phyloP scores from a whole-genome alignment of 2,797 vertebrate species.

The Astyanax mexicanus region DNA sequence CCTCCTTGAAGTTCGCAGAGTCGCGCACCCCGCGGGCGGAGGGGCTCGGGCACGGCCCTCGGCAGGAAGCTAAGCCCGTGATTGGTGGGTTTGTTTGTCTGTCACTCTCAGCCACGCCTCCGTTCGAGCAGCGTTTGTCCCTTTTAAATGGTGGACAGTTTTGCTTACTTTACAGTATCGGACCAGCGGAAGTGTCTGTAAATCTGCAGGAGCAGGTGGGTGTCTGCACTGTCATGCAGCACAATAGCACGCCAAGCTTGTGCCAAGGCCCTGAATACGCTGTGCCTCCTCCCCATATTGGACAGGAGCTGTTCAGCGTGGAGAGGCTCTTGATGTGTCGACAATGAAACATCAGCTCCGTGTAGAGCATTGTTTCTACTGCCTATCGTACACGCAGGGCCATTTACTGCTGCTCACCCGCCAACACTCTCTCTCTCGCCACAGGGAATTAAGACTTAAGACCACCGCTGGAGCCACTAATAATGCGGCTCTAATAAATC shows the following conservation, averaged over 20 bases:
- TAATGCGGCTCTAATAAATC: neutral
- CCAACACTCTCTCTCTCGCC: constrained; percentile 10
- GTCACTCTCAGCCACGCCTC: neutral
- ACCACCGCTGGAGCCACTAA: no score
- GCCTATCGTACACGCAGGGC: constrained; percentile 5
- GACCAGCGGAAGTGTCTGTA: constrained; percentile 9
- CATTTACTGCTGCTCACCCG: neutral
- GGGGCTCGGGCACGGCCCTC: neutral
- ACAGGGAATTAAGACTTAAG: constrained; percentile 22
- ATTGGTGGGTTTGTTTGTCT: constrained; percentile 35
- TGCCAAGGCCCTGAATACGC: constrained; percentile 34
- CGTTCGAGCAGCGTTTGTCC: constrained; percentile 17
- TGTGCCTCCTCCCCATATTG: constrained; percentile 32
- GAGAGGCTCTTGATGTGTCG: constrained; percentile 40
- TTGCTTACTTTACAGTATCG: constrained; percentile 37
- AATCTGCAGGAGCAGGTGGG: constrained; percentile 11
- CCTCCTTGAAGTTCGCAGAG: constrained; percentile 11
- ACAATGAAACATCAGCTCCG: constrained; percentile 52
- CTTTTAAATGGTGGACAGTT: constrained; percentile 12
- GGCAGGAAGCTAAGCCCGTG: constrained; percentile 8
- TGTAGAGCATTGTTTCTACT: constrained; percentile 37
- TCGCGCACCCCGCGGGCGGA: neutral
- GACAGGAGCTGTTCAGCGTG: constrained; percentile 42
- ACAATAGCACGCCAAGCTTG: constrained; percentile 27
- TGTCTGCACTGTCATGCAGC: constrained; percentile 36